Evolutionary conservation across 2,888 invertebrate genomes (phyloP).

Genomic region (Alsophila aescularia): DNA sequence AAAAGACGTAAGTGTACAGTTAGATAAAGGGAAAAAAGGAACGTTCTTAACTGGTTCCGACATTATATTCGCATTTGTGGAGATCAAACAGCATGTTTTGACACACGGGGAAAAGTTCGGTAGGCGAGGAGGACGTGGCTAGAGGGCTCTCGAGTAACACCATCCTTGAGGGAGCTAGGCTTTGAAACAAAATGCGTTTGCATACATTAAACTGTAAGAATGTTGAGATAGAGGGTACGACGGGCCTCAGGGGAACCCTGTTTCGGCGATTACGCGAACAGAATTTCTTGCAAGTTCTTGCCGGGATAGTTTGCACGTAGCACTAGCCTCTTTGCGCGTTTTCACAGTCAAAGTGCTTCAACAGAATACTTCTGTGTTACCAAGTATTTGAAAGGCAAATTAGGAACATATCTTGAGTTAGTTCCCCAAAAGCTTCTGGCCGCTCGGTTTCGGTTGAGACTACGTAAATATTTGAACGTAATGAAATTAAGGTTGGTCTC

Average conservation of each 20-base stretch:
- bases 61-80: conserved; percentile 82
- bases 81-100: conserved; percentile 82
- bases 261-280: conserved; percentile 83
- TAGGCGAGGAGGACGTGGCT: conserved; percentile 67
- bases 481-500: conserved; percentile 54
- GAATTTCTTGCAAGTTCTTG: conserved; percentile 77
- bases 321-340: conserved; percentile 76
- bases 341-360: conserved; percentile 73
- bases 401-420: conserved; percentile 71
- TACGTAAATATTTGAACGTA: conserved; percentile 70
- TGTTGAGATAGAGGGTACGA: conserved; percentile 79
- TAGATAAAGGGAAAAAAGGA: conserved; percentile 67
- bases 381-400: conserved; percentile 83
- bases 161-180: conserved; percentile 78
- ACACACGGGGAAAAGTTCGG: conserved; percentile 74
- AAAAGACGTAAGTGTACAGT: conserved; percentile 60
- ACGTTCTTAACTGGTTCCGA: conserved; percentile 74
- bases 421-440: conserved; percentile 53
- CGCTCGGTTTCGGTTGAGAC: conserved; percentile 47
- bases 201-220: conserved; percentile 84
- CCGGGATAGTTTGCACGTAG: conserved; percentile 79
- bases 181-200: conserved; percentile 85
- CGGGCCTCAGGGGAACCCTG: conserved; percentile 72
- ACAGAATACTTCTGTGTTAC: conserved; percentile 74
- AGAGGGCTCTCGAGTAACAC: conserved; percentile 75